Percentiles rank a stretch among this genome's conserved stretches.
Evolutionary conservation across 1,140 invertebrate genomes (phyloP).

Genomic region (Drosophila varians): DNA sequence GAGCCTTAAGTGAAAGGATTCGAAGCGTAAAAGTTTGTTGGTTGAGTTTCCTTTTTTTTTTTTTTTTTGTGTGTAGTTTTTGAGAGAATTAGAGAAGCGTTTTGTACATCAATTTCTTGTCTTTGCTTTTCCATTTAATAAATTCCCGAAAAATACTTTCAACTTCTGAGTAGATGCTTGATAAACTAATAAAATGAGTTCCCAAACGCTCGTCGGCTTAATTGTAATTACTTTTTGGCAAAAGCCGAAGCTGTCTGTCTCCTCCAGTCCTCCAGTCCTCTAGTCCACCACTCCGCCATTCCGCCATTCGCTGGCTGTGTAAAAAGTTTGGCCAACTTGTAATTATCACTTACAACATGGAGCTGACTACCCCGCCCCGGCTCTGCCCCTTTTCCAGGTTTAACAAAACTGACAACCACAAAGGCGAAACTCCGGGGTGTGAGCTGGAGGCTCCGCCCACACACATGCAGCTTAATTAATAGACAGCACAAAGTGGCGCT

Average conservation of each 20-base stretch:
- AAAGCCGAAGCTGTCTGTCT: conserved; percentile 41
- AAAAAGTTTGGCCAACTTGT: conserved; percentile 76
- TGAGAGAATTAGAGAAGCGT: conserved; percentile 47
- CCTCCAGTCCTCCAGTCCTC: conserved; percentile 42
- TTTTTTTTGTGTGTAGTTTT: neutral
- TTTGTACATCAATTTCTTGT: conserved; percentile 48
- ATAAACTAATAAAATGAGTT: conserved; percentile 69
- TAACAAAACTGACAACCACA: conserved; percentile 44
- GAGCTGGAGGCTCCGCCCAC: conserved; percentile 7
- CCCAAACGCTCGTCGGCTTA: conserved; percentile 65
- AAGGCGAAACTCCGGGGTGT: conserved; percentile 7
- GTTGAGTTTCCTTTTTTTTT: conserved; percentile 6
- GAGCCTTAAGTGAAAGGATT: conserved; percentile 77
- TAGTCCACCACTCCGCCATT: neutral
- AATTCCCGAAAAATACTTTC: conserved; percentile 52
- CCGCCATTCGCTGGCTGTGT: conserved; percentile 50
- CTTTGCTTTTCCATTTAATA: conserved; percentile 50
- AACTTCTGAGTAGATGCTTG: conserved; percentile 25
- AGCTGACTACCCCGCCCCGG: conserved; percentile 11
- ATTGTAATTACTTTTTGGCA: conserved; percentile 70
- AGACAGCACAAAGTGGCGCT: conserved; percentile 67
- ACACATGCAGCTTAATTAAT: conserved; percentile 71
- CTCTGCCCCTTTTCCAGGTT: conserved; percentile 34
- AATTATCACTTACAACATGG: conserved; percentile 74
- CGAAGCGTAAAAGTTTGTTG: conserved; percentile 64